Evolutionary conservation across 2,113 vertebrate genomes (phyloP), one percentile per base, ranked within the genome.

Genomic region (Trogon melanurus): DNA sequence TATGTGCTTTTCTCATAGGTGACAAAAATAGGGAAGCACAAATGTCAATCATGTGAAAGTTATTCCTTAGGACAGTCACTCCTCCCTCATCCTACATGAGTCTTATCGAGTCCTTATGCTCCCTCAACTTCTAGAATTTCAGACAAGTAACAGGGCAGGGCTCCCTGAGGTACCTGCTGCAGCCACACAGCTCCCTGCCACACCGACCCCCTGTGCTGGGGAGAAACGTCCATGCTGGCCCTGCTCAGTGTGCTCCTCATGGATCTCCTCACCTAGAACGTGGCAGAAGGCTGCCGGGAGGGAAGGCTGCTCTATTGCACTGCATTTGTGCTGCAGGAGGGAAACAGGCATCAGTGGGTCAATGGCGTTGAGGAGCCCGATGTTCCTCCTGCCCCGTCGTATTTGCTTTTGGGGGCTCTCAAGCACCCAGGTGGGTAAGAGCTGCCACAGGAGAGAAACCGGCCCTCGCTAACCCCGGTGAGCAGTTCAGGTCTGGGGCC

Each of bases 401-500:
- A 2, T 0, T 6, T 5, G 47, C 4, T 30, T 18, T 4, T 6
- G 34, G 27, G 44, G 29, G 10, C 61, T 30, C 38, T 3, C 51
- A 20, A 29, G 44, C 6, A 1, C 56, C 19, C 61, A 9, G 5
- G 7, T 1, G 13, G 27, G 41, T 32, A 26, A 2, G 0, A 8
- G 21, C 8, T 2, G 34, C 0, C 21, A 9, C 30, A 10, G 32
- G 16, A 20, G 12, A 23, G 29, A 13, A 21, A 0, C 4, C 1
- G 10, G 4, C 12, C 11, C 72, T 17, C 0, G 25, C 6, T 2
- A 6, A 5, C 30, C n/a, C 44, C 0, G 44, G 19, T 10, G 26
- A 27, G 75, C 54, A 1, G 2, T 0, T 3, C 6, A 3, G 22
- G 10, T 2, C 34, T 0, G 41, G 2, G 23, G 0, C 10, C 3